A percentile compares a stretch with the other conserved stretches of the same genome.
Evolutionary conservation across 1,140 invertebrate species (phyloP).

Genomic region (Lasioglossum baleicum): DNA sequence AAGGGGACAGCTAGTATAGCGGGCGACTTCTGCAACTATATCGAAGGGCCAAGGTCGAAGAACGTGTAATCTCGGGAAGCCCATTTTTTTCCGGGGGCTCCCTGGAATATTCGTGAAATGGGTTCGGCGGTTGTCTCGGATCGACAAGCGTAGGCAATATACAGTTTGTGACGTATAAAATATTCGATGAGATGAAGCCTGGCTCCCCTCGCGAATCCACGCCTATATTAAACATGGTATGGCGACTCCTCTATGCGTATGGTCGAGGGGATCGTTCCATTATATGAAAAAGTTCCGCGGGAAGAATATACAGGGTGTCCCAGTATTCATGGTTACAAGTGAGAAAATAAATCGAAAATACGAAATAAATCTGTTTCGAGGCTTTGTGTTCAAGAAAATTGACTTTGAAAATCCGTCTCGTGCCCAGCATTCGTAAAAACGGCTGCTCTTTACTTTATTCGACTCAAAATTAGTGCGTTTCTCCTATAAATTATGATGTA

Average conservation of each 20-base stretch:
- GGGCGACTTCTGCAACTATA: neutral
- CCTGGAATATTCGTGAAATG: neutral
- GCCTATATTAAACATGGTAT: neutral
- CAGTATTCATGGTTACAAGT: no score
- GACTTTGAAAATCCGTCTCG: no score
- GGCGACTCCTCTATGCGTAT: neutral
- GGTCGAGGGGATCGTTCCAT: constrained; percentile 5
- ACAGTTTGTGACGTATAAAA: constrained; percentile 2
- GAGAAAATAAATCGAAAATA: no score
- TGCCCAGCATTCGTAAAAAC: no score
- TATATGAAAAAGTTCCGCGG: neutral
- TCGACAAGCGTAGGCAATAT: constrained; percentile 4
- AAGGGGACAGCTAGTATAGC: neutral
- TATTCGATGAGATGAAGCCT: neutral
- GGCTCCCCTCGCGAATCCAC: neutral
- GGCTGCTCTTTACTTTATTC: no score
- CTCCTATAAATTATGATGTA: no score
- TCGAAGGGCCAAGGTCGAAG: neutral
- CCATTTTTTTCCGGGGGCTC: neutral
- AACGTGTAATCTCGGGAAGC: neutral
- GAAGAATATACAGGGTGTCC: neutral
- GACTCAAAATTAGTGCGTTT: no score
- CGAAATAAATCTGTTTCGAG: no score
- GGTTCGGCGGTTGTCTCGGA: neutral
- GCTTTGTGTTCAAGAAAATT: no score